Evolutionary conservation across 2,888 invertebrate genomes (phyloP).

Genomic region (Syrista parreyssii): DNA sequence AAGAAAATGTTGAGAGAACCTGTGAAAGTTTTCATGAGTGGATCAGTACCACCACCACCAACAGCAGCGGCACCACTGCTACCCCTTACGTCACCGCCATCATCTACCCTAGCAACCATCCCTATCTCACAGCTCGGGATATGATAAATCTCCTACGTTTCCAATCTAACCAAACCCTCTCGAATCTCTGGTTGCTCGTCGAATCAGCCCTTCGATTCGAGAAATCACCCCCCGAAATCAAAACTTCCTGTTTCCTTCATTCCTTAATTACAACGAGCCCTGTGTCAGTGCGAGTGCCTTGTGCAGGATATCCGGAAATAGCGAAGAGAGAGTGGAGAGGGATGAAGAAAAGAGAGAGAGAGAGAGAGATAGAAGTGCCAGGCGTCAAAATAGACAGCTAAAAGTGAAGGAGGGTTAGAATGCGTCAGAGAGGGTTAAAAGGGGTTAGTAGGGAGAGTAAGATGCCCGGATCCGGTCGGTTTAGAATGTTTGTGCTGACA

Average conservation of each 20-base stretch:
- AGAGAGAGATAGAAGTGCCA: not conserved
- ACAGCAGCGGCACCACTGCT: not conserved
- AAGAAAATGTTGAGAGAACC: not conserved
- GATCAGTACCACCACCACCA: not conserved
- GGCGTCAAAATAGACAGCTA: not conserved
- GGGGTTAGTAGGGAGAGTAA: not conserved
- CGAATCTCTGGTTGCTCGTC: not conserved
- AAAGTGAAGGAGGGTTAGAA: not conserved
- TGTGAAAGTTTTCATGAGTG: not conserved
- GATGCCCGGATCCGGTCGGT: not conserved
- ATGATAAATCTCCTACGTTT: constrained; percentile 1
- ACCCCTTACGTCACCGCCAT: not conserved
- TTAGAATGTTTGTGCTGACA: constrained; percentile 4
- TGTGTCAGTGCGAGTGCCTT: not conserved
- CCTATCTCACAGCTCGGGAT: not conserved
- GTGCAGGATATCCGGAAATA: too few species aligned
- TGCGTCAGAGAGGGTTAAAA: not conserved
- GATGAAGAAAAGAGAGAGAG: not conserved
- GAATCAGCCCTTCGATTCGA: not conserved
- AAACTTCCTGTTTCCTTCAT: not conserved
- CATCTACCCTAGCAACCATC: not conserved
- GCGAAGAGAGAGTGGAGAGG: not conserved
- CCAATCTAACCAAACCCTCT: not conserved
- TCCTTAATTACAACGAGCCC: not conserved
- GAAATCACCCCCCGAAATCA: constrained; percentile 1